These are phyloP conservation scores for Dryobates pubescens DNA, from an alignment of 2,797 vertebrate genomes.

Conservation along the genomic window DNA sequence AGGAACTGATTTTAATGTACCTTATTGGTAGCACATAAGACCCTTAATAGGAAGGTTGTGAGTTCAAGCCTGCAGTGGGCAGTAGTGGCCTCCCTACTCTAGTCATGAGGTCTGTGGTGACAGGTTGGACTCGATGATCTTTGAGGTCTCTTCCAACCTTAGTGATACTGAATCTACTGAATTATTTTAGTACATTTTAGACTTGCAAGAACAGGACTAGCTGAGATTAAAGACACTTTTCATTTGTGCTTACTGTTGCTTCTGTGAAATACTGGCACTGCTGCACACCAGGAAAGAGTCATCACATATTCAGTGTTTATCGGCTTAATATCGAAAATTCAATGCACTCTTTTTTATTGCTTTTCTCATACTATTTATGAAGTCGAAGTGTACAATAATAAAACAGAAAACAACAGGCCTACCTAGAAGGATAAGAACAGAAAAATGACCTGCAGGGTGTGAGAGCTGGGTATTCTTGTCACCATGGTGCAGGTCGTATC, in stretches of 20 bases:
- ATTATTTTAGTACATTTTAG: neutral
- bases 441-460: neutral
- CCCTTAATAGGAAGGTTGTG: too few species aligned
- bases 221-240: neutral
- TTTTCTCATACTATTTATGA: neutral
- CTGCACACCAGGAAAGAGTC: neutral
- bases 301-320: neutral
- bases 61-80: too few species aligned
- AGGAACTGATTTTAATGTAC: neutral
- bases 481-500: neutral
- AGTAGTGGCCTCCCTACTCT: too few species aligned
- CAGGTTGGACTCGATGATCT: too few species aligned
- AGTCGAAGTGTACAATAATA: neutral
- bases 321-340: conserved; percentile 7
- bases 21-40: too few species aligned
- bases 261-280: neutral
- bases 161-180: too few species aligned
- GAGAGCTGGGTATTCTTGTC: neutral
- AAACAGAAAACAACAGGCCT: neutral
- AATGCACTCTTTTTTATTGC: neutral
- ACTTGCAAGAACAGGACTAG: neutral
- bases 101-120: too few species aligned
- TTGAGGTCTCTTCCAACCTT: too few species aligned
- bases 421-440: neutral
- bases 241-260: neutral